Evolutionary conservation across 2,888 invertebrate species (phyloP).

Genomic region (Macaria notata): DNA sequence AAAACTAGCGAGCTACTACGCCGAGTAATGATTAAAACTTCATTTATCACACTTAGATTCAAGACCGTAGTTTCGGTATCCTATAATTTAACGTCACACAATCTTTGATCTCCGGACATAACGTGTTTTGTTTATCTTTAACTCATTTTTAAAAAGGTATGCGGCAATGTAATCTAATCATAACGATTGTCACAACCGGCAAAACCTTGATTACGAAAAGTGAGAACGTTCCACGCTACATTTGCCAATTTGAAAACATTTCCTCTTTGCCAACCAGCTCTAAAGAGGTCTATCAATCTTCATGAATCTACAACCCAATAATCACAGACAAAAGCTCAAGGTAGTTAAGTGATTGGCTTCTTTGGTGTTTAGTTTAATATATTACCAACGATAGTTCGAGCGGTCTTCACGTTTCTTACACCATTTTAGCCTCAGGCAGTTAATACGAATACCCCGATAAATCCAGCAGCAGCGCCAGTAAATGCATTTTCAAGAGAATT

Average conservation of each 20-base stretch:
- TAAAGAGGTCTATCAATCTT: constrained; percentile 6
- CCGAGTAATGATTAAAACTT: too few relatives aligned
- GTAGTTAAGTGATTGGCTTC: constrained; percentile 6
- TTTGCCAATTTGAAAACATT: constrained; percentile 5
- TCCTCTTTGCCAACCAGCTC: background rate
- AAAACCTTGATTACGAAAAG: too few relatives aligned
- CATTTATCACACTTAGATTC: too few relatives aligned
- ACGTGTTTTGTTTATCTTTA: too few relatives aligned
- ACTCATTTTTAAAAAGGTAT: too few relatives aligned
- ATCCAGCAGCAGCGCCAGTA: constrained; percentile 12
- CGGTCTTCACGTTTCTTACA: constrained; percentile 11
- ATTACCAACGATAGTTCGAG: constrained; percentile 1
- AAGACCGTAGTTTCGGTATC: too few relatives aligned
- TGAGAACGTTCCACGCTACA: constrained; percentile 2
- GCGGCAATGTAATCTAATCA: too few relatives aligned
- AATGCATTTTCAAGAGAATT: constrained; percentile 17
- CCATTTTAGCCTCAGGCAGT: constrained; percentile 12
- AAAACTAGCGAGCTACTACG: too few relatives aligned
- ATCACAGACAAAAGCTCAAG: constrained; percentile 7
- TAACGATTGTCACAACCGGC: too few relatives aligned
- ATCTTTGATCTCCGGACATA: too few relatives aligned
- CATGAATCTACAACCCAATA: constrained; percentile 5
- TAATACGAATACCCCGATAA: constrained; percentile 10
- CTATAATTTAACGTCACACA: too few relatives aligned
- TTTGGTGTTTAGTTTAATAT: constrained; percentile 3